Evolutionary conservation across 2,797 vertebrate species (phyloP).

Genomic region (Psittacula echo): DNA sequence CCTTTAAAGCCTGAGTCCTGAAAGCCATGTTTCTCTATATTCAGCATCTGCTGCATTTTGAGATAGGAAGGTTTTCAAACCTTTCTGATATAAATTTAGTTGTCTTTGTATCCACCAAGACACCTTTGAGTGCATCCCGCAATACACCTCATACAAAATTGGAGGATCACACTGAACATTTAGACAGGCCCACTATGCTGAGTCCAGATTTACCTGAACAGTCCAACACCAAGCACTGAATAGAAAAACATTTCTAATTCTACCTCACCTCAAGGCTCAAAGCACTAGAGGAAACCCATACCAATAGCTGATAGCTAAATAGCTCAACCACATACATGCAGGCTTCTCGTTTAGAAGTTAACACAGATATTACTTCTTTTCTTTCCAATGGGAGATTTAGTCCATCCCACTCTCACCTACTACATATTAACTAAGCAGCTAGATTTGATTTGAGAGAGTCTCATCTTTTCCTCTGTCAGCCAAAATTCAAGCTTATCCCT

Average conservation of each 20-base stretch:
- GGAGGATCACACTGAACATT: background rate
- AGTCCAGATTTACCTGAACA: background rate
- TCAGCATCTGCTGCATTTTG: background rate
- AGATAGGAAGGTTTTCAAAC: background rate
- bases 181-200: background rate
- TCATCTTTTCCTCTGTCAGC: background rate
- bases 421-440: background rate
- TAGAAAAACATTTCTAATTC: background rate
- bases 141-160: background rate
- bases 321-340: accelerated
- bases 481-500: background rate
- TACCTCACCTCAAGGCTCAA: accelerated
- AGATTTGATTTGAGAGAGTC: background rate
- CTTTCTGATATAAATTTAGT: background rate
- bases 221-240: background rate
- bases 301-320: accelerated
- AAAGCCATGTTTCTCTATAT: background rate
- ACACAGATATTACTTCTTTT: background rate
- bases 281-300: background rate
- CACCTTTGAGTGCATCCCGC: background rate
- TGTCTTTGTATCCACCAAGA: background rate
- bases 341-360: background rate
- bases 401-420: background rate
- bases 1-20: background rate
- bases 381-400: background rate